Conservation (phyloP, 2,888 invertebrate genomes). For the Apotomis turbidana region DNA sequence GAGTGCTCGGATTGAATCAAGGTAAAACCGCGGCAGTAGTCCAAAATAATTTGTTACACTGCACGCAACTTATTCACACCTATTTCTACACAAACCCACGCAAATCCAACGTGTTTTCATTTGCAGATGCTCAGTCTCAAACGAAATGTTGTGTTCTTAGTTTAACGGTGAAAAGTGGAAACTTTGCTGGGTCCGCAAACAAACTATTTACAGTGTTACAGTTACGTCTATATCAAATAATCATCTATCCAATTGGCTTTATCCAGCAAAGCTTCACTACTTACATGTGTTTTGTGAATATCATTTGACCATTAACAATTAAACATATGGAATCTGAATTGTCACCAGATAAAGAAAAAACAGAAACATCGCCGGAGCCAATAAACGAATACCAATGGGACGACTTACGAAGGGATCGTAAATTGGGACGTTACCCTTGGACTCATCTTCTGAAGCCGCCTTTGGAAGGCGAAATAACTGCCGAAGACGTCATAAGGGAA, state of each 20-base stretch:
- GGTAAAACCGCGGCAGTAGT: conserved; percentile 74
- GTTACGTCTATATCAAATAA: conserved; percentile 8
- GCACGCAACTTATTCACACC: conserved; percentile 81
- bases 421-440: conserved; percentile 91
- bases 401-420: conserved; percentile 88
- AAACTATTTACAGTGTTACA: conserved; percentile 46
- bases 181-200: conserved; percentile 68
- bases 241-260: conserved; percentile 5
- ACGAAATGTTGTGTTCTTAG: conserved; percentile 82
- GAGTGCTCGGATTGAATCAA: conserved; percentile 67
- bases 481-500: conserved; percentile 78
- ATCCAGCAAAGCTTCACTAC: conserved; percentile 50
- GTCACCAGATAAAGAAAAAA: conserved; percentile 78
- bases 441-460: conserved; percentile 89
- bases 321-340: conserved; percentile 83
- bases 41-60: conserved; percentile 75
- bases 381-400: conserved; percentile 93
- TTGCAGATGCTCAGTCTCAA: conserved; percentile 75
- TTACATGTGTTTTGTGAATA: conserved; percentile 43
- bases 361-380: conserved; percentile 85
- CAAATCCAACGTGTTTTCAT: conserved; percentile 80
- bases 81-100: conserved; percentile 82
- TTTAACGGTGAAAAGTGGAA: conserved; percentile 71
- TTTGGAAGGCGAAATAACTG: conserved; percentile 78
- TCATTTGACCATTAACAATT: conserved; percentile 55